Evolutionary conservation across 2,888 invertebrate species (phyloP), one percentile per base, ranked within the genome.

Genomic region (Dryococelus australis): DNA sequence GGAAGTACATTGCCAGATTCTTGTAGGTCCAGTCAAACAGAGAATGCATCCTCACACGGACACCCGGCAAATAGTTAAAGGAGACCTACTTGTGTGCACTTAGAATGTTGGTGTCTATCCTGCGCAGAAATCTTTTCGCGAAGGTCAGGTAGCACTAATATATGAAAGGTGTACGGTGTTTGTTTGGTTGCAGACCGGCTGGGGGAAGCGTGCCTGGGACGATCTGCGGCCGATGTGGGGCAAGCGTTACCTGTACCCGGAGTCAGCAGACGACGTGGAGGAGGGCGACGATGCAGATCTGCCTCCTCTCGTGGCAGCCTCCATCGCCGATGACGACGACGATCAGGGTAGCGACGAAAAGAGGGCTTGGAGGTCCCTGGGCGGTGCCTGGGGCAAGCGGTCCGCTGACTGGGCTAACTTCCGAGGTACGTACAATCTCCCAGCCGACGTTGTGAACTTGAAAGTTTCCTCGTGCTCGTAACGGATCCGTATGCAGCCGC

Each of bases 371-470:
- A 95, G 94, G 86, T 94, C 95, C 84, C 94, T 96, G 91, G 95
- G 95, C 91, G 95, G 94, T n/a, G 95, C 95, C 27, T 96, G 96
- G 96, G 96, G 96, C 90, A 96, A 96, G 92, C 93, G 96, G 9
- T 94, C 95, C 9, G 94, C 94, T 86, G 92, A 93, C 89, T 95
- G 95, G 94, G 94, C 93, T 88, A 94, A 94, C 91, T 94, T 94
- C 90, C 92, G 93, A 91, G 94, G 94, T 94, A 89, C 90, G 91
- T 87, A 47, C 90, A 1, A 47, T 2, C 47, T 13, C 47, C 6
- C 47, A 47, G 12, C 47, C 2, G 47, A 35, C 35, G 35, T 35
- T 35, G 35, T 3, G 35, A 1, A 35, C 4, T 3, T 35, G 35
- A 1, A 4, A 35, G 35, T 35, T 35, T 4, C 35, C 35, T 35